phyloP scores from a whole-genome alignment of 2,888 invertebrate species.

The Diarsia mendica region DNA sequence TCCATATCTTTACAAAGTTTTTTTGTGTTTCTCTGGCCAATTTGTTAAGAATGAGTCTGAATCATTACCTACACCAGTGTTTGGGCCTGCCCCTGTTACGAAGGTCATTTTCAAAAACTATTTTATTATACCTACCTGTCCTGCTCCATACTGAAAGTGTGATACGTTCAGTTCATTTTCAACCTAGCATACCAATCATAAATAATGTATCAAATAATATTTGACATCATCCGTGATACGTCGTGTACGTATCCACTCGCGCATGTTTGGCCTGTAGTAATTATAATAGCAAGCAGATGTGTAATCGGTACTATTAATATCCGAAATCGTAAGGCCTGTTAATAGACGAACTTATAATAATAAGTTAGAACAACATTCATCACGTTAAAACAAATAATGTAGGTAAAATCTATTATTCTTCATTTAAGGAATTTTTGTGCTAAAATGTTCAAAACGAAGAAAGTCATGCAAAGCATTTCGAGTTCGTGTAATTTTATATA shows the following conservation, averaged over 20 bases:
- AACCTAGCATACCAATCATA: background rate
- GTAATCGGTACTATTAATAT: background rate
- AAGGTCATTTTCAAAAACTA: background rate
- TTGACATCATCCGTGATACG: background rate
- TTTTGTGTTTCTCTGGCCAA: background rate
- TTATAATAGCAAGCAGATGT: constrained; percentile 8
- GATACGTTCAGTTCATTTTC: background rate
- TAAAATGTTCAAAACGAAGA: background rate
- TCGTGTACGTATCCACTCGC: background rate
- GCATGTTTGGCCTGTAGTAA: background rate
- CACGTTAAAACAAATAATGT: background rate
- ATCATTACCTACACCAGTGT: background rate
- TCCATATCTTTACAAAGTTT: background rate
- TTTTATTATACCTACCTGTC: background rate
- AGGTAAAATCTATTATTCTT: too few relatives aligned
- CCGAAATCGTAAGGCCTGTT: background rate
- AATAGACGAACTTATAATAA: background rate
- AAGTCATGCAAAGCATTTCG: background rate
- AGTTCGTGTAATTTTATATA: background rate
- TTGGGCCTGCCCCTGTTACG: background rate
- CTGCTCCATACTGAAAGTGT: background rate
- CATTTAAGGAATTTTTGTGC: too few relatives aligned
- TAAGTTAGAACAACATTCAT: background rate
- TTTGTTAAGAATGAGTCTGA: background rate
- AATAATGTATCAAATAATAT: background rate